Evolutionary conservation across 2,797 vertebrate genomes (phyloP), one percentile per base, ranked within the genome.

Genomic region (Scleropages formosus): DNA sequence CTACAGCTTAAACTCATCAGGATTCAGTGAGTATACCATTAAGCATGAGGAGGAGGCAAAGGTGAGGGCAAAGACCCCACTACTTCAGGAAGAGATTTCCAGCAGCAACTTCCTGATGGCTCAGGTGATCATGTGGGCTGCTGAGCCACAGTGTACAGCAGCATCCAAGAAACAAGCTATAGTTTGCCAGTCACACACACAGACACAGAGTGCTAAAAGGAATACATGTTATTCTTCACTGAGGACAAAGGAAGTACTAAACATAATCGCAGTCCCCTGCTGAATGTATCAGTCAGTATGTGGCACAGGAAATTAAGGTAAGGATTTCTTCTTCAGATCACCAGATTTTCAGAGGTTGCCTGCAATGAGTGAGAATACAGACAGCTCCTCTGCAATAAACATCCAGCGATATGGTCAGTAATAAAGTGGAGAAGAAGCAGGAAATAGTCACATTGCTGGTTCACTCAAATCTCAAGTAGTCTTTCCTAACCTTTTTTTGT

Each of bases 271-370:
- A 47, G 31, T 61, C 22, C n/a, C 58, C 44, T 24, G 46, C 9
- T 78, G 77, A 74, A 65, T 77, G 66, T 44, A 78, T 77, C 77
- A 78, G 39, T 80, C 70, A 71, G 77, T 31, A 75, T 77, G 78
- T 78, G 77, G 74, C 63, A 74, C 72, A 51, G 70, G 74, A 62
- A 78, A 84, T 82, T 78, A 79, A 82, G 81, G 86, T 80, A 86
- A 85, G 79, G 76, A 58, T 77, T 83, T 78, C 74, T 86, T 77
- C 84, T 83, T 81, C 78, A 80, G 61, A 85, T 88, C 78, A 85
- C 84, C 80, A 75, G 82, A 82, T 86, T 82, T 81, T 80, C 75
- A 82, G 80, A 83, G 80, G 76, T 59, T 81, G 62, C 78, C 24
- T 67, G 70, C 73, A 69, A 56, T 47, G 72, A 26, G 47, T 12